phyloP scores from a whole-genome alignment of 2,888 invertebrate genomes.

The Drosophila differens region DNA sequence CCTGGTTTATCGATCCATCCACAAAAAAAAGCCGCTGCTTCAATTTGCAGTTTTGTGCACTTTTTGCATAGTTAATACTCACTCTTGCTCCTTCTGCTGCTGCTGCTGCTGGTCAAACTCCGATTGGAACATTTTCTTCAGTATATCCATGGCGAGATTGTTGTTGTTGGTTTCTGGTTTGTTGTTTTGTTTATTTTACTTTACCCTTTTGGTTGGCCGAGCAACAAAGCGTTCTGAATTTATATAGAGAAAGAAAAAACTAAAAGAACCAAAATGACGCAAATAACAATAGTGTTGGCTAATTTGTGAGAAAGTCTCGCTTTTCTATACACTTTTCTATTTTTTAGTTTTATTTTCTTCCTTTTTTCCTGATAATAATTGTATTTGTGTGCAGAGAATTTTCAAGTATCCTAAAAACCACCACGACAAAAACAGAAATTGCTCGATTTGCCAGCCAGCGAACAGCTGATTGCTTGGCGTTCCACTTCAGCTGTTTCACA shows the following conservation, averaged over 20 bases:
- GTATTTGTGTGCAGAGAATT: conserved; percentile 36
- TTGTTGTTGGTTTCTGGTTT: conserved; percentile 12
- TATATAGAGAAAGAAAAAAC: conserved; percentile 63
- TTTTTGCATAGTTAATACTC: conserved; percentile 31
- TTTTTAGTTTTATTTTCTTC: conserved; percentile 6
- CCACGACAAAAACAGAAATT: conserved; percentile 60
- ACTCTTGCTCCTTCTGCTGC: conserved; percentile 65
- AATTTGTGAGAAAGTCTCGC: conserved; percentile 17
- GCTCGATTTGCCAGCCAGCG: conserved; percentile 41
- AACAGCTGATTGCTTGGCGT: conserved; percentile 52
- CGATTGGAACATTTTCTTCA: conserved; percentile 78
- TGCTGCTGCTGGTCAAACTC: conserved; percentile 54
- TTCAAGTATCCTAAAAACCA: conserved; percentile 58
- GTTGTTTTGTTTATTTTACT: conserved; percentile 12
- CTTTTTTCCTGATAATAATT: neutral
- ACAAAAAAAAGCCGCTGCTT: conserved; percentile 42
- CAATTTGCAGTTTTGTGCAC: conserved; percentile 2
- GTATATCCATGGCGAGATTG: conserved; percentile 64
- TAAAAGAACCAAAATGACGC: conserved; percentile 73
- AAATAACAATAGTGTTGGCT: conserved; percentile 42
- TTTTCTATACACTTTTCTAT: conserved; percentile 5
- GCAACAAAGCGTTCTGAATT: conserved; percentile 35
- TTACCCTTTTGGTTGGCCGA: conserved; percentile 17
- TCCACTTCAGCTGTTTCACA: conserved; percentile 23
- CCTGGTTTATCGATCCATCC: conserved; percentile 69